A percentile compares a stretch with the other conserved stretches of the same genome.
These are phyloP conservation scores for Platynereis dumerilii DNA, from an alignment of 2,888 invertebrate species.

Conservation along the genomic window DNA sequence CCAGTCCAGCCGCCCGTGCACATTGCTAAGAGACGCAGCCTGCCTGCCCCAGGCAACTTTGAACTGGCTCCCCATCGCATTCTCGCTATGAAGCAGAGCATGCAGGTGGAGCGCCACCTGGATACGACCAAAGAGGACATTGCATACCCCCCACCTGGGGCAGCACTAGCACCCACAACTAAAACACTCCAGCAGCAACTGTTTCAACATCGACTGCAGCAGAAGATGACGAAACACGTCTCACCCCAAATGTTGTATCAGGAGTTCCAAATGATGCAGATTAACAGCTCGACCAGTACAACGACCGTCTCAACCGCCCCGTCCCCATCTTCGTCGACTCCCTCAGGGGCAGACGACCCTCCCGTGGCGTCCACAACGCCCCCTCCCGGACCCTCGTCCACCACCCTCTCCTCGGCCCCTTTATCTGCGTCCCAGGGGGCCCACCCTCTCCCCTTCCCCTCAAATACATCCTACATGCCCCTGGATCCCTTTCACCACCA, in stretches of 20 bases:
- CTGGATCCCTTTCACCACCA: too few relatives aligned
- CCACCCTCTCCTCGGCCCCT: neutral
- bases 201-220: constrained; percentile 83
- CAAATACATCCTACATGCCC: constrained; percentile 1
- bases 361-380: constrained; percentile 56
- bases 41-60: constrained; percentile 47
- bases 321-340: neutral
- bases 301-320: too few relatives aligned
- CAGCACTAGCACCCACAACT: neutral
- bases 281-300: constrained; percentile 18
- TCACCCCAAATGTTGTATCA: constrained; percentile 15
- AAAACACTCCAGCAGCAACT: constrained; percentile 74
- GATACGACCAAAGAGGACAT: constrained; percentile 31
- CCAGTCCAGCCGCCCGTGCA: constrained; percentile 37
- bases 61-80: constrained; percentile 61
- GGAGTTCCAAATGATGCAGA: constrained; percentile 31
- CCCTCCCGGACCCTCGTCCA: constrained; percentile 41
- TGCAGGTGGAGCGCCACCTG: constrained; percentile 60
- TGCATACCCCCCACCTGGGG: constrained; percentile 1
- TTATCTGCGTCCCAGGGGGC: neutral
- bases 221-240: constrained; percentile 78
- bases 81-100: constrained; percentile 60
- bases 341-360: constrained; percentile 65
- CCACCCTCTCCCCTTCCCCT: neutral
- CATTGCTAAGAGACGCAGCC: constrained; percentile 24